Evolutionary conservation across 64 coral and sea anemone species (phyloP), one percentile per base, ranked within the genome.

Genomic region (Montipora foliosa): DNA sequence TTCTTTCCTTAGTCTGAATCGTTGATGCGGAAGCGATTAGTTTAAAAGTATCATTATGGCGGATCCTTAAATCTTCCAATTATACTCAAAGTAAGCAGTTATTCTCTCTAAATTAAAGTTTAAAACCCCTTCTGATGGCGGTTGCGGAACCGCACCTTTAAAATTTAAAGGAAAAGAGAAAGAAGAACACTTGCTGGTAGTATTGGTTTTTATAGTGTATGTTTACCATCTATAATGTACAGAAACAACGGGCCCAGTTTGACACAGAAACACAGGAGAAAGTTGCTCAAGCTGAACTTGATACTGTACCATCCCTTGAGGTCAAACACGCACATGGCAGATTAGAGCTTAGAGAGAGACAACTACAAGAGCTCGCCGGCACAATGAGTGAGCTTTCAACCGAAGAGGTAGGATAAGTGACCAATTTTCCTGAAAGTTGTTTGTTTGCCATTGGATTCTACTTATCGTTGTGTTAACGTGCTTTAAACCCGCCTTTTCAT

Each of bases 281-380:
- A 70, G 70, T 99, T n/a, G 47, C 82, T 4, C 87, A 90, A 12
- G 95, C 98, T 11, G 98, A 99, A 79, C 79, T 90, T 14, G 89
- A 99, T 20, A 85, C 92, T 15, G 19, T 94, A 47, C 98, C 98
- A 7, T 99, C 98, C 48, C 67, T 99, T 57, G 95, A 99, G 7
- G 92, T 99, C 60, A 99, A 99, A 61, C 98, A 99, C 84, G 98
- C 98, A 37, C 88, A 99, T 77, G 98, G 92, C 2, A 87, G 98
- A 66, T 78, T 99, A 64, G 95, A 96, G 66, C 68, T 99, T 22
- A 84, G 98, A 74, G 98, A 99, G 47, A 94, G 78, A 92, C 98
- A 99, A 58, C 87, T 99, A 57, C 89, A 94, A 49, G 98, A 99
- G 66, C 92, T 99, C 5, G 98, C 98, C 68, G 98, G 98, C 47